These are phyloP conservation scores for Leucoraja ocellata DNA, from an alignment of 2,797 vertebrate genomes.

Conservation along the genomic window DNA sequence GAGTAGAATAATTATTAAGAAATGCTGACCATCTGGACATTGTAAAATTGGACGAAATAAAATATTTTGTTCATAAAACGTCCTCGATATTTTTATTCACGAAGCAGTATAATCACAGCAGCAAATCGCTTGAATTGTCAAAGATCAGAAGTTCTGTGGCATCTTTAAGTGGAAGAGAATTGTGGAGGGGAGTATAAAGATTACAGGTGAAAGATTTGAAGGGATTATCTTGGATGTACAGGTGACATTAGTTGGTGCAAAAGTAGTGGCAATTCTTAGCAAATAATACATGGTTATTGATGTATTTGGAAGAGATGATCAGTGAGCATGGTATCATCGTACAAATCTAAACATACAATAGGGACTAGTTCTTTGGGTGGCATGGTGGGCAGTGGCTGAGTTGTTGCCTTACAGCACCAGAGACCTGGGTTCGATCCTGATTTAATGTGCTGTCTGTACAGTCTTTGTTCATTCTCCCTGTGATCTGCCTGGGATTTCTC, in stretches of 20 bases:
- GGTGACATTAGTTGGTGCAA: neutral
- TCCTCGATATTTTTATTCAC: neutral
- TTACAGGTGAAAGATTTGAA: neutral
- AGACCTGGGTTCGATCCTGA: too few species aligned
- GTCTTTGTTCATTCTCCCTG: too few species aligned
- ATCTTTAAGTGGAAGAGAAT: slow-evolving; percentile 2
- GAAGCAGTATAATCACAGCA: neutral
- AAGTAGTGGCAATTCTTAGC: neutral
- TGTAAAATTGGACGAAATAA: neutral
- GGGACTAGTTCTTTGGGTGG: too few species aligned
- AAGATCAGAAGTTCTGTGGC: neutral
- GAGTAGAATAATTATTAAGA: neutral
- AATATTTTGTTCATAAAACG: neutral
- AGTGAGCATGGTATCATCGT: neutral
- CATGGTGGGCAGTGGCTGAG: too few species aligned
- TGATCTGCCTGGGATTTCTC: too few species aligned
- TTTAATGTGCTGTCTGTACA: too few species aligned
- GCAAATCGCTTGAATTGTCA: neutral
- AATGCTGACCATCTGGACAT: neutral
- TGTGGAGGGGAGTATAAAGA: neutral
- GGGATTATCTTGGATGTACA: neutral
- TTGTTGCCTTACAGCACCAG: too few species aligned
- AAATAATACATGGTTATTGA: neutral
- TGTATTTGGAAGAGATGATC: neutral
- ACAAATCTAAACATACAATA: neutral